Conservation (phyloP, 2,113 vertebrate genomes). For the Vulpes lagopus region DNA sequence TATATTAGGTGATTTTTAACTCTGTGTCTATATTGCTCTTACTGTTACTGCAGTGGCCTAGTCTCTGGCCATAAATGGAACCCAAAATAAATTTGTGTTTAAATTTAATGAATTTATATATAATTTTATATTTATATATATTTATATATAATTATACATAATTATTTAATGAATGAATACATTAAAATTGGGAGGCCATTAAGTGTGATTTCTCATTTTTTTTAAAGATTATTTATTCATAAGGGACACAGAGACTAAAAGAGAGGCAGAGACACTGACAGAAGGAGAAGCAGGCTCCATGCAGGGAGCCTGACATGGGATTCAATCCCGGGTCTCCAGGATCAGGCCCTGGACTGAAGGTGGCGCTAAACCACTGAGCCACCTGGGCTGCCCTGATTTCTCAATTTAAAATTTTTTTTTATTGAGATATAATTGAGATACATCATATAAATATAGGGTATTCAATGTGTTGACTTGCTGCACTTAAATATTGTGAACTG, state of each 20-base stretch:
- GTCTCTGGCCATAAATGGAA: neutral
- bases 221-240: no score
- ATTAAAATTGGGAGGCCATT: neutral
- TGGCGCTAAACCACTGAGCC: no score
- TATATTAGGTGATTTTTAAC: neutral
- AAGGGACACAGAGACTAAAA: no score
- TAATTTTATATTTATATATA: no score
- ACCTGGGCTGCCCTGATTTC: no score
- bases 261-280: no score
- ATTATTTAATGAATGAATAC: neutral
- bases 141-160: no score
- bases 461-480: neutral
- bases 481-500: neutral
- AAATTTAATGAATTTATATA: neutral
- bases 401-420: neutral
- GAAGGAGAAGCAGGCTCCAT: no score
- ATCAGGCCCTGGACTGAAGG: no score
- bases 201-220: neutral
- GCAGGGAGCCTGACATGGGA: no score
- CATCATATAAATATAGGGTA: neutral
- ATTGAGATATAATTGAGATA: neutral
- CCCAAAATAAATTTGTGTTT: neutral
- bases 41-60: neutral
- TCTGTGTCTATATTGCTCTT: neutral
- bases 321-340: no score